A percentile compares a stretch with the other conserved stretches of the same genome.
phyloP scores from a whole-genome alignment of 2,113 vertebrate species.

The Oryzias woworae region DNA sequence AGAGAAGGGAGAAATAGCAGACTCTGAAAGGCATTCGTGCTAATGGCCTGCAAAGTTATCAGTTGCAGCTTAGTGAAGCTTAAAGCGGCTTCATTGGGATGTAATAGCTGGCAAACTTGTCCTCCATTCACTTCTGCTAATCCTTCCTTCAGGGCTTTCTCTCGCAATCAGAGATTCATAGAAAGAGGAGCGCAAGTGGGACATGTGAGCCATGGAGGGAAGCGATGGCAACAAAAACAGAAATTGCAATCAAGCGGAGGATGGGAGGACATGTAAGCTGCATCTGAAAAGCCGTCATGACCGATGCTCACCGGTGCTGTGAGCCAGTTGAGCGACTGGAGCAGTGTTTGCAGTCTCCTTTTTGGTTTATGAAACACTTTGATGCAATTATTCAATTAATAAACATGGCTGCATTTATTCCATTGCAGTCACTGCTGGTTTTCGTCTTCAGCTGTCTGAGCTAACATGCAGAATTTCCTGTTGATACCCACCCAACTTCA shows the following conservation, averaged over 20 bases:
- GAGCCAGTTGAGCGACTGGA: slow-evolving; percentile 36
- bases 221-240: slow-evolving; percentile 50
- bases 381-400: slow-evolving; percentile 58
- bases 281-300: slow-evolving; percentile 38
- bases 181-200: slow-evolving; percentile 53
- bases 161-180: slow-evolving; percentile 66
- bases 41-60: slow-evolving; percentile 81
- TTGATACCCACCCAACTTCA: slow-evolving; percentile 53
- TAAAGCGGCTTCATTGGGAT: slow-evolving; percentile 75
- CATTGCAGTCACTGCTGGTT: slow-evolving; percentile 31
- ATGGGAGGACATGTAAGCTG: slow-evolving; percentile 59
- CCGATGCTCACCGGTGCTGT: slow-evolving; percentile 27
- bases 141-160: slow-evolving; percentile 70
- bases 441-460: slow-evolving; percentile 38
- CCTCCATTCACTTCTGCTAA: slow-evolving; percentile 73
- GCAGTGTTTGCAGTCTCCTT: slow-evolving; percentile 19
- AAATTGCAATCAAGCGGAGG: slow-evolving; percentile 56
- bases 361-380: slow-evolving; percentile 38
- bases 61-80: slow-evolving; percentile 78
- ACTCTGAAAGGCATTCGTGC: slow-evolving; percentile 69
- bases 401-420: slow-evolving; percentile 59
- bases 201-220: slow-evolving; percentile 34
- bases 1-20: slow-evolving; percentile 55
- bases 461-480: slow-evolving; percentile 51
- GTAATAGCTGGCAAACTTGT: slow-evolving; percentile 77